A percentile compares a stretch with the other conserved stretches of the same genome.
Evolutionary conservation across 2,888 invertebrate genomes (phyloP).

Genomic region (Pandemis cinnamomeana): DNA sequence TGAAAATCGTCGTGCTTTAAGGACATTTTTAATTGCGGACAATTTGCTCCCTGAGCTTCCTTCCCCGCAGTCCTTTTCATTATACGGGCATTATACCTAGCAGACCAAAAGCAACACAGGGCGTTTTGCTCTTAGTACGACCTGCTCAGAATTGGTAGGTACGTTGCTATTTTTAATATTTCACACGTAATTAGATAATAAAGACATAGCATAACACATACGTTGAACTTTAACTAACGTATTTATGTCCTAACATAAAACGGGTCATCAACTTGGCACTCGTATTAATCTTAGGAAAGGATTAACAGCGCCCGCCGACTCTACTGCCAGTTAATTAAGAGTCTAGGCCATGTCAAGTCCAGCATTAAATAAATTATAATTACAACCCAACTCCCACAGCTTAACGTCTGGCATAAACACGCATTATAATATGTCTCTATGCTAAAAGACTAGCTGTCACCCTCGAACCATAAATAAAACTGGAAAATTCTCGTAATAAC

Average conservation of each 20-base stretch:
- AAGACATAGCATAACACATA: neutral
- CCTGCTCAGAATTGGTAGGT: too few relatives aligned
- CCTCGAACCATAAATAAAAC: conserved; percentile 26
- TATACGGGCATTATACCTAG: too few relatives aligned
- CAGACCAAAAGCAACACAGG: too few relatives aligned
- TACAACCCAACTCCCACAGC: neutral
- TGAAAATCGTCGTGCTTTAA: too few relatives aligned
- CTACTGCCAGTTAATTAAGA: conserved; percentile 6
- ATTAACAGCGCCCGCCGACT: neutral
- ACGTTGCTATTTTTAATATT: too few relatives aligned
- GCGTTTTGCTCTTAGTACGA: too few relatives aligned
- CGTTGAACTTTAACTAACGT: neutral
- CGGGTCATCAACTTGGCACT: neutral
- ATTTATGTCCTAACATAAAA: neutral
- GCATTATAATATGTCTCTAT: neutral
- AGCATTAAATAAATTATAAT: conserved; percentile 22
- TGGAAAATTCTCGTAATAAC: conserved; percentile 28
- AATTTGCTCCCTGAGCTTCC: too few relatives aligned
- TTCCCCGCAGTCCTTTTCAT: too few relatives aligned
- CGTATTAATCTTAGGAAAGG: conserved; percentile 1
- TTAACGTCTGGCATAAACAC: neutral
- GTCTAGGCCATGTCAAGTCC: conserved; percentile 8
- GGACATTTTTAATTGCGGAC: too few relatives aligned
- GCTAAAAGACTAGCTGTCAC: conserved; percentile 19
- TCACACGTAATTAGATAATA: neutral